Conservation (phyloP, 2,888 invertebrate genomes). For the Aphelenchoides bicaudatus region DNA sequence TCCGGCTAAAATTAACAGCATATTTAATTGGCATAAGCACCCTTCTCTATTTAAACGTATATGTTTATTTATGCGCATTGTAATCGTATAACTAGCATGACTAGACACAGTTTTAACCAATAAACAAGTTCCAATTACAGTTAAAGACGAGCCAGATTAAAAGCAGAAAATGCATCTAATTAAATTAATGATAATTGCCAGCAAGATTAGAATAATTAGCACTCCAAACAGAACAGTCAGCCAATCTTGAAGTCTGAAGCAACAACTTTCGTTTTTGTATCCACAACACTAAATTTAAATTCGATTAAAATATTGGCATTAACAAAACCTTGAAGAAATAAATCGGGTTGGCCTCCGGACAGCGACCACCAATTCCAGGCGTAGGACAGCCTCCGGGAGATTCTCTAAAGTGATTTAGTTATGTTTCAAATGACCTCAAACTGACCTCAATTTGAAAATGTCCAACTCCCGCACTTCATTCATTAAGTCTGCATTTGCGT, state of each 20-base stretch:
- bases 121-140: too few relatives aligned
- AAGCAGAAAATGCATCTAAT: conserved; percentile 15
- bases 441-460: conserved; percentile 4
- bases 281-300: conserved; percentile 7
- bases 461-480: background rate
- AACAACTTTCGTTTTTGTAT: background rate
- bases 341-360: conserved; percentile 43
- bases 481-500: conserved; percentile 1
- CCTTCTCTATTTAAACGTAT: too few relatives aligned
- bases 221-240: conserved; percentile 12
- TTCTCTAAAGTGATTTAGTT: too few relatives aligned
- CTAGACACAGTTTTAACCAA: too few relatives aligned
- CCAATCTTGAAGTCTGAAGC: conserved; percentile 20
- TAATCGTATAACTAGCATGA: too few relatives aligned
- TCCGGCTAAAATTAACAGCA: background rate
- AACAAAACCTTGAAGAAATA: conserved; percentile 5
- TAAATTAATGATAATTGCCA: conserved; percentile 13
- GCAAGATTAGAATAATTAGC: conserved; percentile 1
- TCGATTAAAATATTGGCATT: background rate
- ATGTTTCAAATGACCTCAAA: too few relatives aligned
- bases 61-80: too few relatives aligned
- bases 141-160: background rate
- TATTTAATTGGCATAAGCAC: too few relatives aligned
- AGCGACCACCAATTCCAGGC: conserved; percentile 44
- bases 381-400: conserved; percentile 44